These are phyloP conservation scores for Sericinus montela DNA, from an alignment of 2,888 invertebrate genomes.

Conservation along the genomic window DNA sequence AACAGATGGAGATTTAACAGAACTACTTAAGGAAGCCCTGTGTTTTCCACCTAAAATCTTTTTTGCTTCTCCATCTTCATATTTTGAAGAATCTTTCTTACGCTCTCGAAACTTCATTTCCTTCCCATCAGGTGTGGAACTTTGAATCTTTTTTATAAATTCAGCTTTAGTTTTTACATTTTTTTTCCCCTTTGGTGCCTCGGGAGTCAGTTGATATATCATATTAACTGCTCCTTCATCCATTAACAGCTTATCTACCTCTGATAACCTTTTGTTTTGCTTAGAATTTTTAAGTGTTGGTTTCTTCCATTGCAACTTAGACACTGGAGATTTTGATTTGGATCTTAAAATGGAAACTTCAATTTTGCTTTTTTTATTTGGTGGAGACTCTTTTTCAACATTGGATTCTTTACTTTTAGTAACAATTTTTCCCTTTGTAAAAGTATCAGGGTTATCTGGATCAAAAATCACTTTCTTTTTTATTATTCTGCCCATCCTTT, in stretches of 20 bases:
- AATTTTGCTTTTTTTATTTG: conserved; percentile 46
- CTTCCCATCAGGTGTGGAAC: conserved; percentile 61
- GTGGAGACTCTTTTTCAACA: conserved; percentile 36
- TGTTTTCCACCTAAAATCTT: conserved; percentile 56
- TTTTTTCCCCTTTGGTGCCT: conserved; percentile 69
- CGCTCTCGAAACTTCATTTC: conserved; percentile 75
- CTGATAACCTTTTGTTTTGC: conserved; percentile 81
- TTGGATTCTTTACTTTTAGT: conserved; percentile 46
- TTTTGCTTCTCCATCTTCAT: conserved; percentile 57
- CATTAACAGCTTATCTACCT: conserved; percentile 87
- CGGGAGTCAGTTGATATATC: conserved; percentile 86
- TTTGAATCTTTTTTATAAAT: conserved; percentile 81
- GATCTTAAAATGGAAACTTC: conserved; percentile 40
- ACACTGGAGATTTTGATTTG: conserved; percentile 56
- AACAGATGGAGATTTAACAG: conserved; percentile 77
- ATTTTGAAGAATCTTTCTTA: conserved; percentile 58
- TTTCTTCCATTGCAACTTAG: conserved; percentile 69
- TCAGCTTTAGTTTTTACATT: conserved; percentile 78
- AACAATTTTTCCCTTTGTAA: conserved; percentile 57
- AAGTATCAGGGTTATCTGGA: conserved; percentile 80
- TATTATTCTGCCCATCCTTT: conserved; percentile 77
- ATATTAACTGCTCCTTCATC: conserved; percentile 94
- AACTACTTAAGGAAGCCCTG: conserved; percentile 55
- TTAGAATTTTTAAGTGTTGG: conserved; percentile 62
- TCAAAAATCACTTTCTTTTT: conserved; percentile 88